A percentile compares a stretch with the other conserved stretches of the same genome.
Evolutionary conservation across 2,888 invertebrate species (phyloP).

Genomic region (Odontothrips loti): DNA sequence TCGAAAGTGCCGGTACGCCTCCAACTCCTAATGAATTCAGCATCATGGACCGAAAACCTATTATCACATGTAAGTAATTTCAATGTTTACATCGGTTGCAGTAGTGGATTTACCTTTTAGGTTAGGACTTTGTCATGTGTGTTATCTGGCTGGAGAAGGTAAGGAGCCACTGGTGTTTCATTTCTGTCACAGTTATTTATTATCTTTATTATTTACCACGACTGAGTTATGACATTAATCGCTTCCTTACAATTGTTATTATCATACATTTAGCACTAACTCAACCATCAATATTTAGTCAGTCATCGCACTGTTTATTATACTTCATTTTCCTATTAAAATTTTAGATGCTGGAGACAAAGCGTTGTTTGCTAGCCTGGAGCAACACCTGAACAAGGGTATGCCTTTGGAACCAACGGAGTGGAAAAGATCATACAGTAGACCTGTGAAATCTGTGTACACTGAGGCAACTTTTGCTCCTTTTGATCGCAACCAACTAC

Average conservation of each 20-base stretch:
- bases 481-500: conserved; percentile 69
- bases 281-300: too few species aligned
- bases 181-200: conserved; percentile 30
- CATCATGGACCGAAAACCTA: conserved; percentile 65
- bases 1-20: conserved; percentile 28
- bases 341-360: conserved; percentile 74
- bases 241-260: too few species aligned
- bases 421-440: conserved; percentile 86
- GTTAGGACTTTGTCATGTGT: conserved; percentile 7
- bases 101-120: background rate
- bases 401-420: conserved; percentile 85
- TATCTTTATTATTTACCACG: conserved; percentile 30
- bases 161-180: too few species aligned
- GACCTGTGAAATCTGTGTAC: conserved; percentile 78
- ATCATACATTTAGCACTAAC: too few species aligned
- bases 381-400: conserved; percentile 69
- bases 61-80: conserved; percentile 64
- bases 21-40: conserved; percentile 27
- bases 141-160: conserved; percentile 36
- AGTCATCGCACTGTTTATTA: too few species aligned
- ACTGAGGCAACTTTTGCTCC: conserved; percentile 77
- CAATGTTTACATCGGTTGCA: conserved; percentile 32
- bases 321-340: too few species aligned
- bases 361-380: conserved; percentile 77
- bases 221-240: background rate